Conservation (phyloP, 2,113 vertebrate genomes). For the Corydoras maculifer region DNA sequence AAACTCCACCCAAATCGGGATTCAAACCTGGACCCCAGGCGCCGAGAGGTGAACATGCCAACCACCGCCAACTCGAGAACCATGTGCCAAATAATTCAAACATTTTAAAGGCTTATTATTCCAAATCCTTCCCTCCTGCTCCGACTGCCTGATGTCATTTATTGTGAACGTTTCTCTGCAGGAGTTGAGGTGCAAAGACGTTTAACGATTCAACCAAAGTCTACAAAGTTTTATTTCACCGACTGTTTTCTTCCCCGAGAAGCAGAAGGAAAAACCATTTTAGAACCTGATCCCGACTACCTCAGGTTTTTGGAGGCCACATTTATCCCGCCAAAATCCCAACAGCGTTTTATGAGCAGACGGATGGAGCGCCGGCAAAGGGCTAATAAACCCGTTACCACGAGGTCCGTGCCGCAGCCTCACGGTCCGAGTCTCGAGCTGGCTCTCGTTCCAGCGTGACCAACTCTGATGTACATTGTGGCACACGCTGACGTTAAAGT, state of each 20-base stretch:
- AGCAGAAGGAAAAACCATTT: neutral
- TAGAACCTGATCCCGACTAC: slow-evolving; percentile 10
- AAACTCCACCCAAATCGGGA: too few species aligned
- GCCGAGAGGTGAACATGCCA: too few species aligned
- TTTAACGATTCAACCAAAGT: neutral
- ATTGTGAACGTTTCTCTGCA: neutral
- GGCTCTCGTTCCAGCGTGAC: neutral
- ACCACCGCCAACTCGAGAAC: too few species aligned
- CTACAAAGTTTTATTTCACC: neutral
- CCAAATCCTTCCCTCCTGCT: neutral
- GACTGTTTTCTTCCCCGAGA: neutral
- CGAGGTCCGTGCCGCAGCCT: slow-evolving; percentile 52
- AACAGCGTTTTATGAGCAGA: slow-evolving; percentile 44
- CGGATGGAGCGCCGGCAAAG: slow-evolving; percentile 36
- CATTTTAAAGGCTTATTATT: neutral
- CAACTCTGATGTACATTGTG: neutral
- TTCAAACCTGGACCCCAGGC: too few species aligned
- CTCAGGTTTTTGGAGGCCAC: slow-evolving; percentile 11
- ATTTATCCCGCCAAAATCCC: slow-evolving; percentile 40
- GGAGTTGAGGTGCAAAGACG: neutral
- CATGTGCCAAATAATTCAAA: too few species aligned
- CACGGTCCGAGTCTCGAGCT: neutral
- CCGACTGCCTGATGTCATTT: neutral
- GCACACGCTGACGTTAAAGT: neutral
- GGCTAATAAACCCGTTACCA: slow-evolving; percentile 53